Base-by-base conservation (phyloP, 2,113 vertebrate species). In the Mustela lutreola region DNA sequence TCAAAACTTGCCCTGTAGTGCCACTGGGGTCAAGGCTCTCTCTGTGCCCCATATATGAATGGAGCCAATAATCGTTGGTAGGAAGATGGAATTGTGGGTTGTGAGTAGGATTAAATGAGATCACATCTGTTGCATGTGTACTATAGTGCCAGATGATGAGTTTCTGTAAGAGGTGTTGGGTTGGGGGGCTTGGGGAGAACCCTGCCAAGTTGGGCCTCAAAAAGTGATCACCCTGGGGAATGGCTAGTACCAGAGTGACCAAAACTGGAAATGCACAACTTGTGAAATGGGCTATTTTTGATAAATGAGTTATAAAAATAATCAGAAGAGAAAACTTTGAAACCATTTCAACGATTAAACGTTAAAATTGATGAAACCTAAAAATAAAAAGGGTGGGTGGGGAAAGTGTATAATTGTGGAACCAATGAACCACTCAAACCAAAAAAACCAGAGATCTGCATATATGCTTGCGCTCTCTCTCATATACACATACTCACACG, bases 291-390 rank as follows among this genome's bases (percentile, higher is more conserved):
- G 11, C 5, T 21, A 15, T 78, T 94, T 78, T n/a, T 16, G 33
- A 31, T 76, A 63, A 90, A 84, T 19, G 48, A 39, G 19, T 56
- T 70, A 67, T n/a, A 65, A 7, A 84, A 28, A 82, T 58, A n/a
- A 62, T 21, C 45, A 62, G 31, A 70, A 82, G 48, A 95, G 12
- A 45, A 36, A 28, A 24, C 28, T 71, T 91, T 58, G 36, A 6
- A 45, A 5, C 10, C 63, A 28, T 65, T 67, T 67, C 65, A 89
- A 95, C 50, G 83, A n/a, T 5, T 48, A 75, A 21, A 85, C 2
- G 33, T n/a, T 80, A 31, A 95, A 97, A 42, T 53, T 14, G 71
- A 79, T 89, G 63, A 81, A 58, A 86, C 19, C 19, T 58, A 60
- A 48, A 56, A 79, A 85, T 31, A 18, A 7, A 62, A 26, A 62